A percentile compares a stretch with the other conserved stretches of the same genome.
Conservation (phyloP, 2,113 vertebrate species). For the Entomyzon cyanotis region DNA sequence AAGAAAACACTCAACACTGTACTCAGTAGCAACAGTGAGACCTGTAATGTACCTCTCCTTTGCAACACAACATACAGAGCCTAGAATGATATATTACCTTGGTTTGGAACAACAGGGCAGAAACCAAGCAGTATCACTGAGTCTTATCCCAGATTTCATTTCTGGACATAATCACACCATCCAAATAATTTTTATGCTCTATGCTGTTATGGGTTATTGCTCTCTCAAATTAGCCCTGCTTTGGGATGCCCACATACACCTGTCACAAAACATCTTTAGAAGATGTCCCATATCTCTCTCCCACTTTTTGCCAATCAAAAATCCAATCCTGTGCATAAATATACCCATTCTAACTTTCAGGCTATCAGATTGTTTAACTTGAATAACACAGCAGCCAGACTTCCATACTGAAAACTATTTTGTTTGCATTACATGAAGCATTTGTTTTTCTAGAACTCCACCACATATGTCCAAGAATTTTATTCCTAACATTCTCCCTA, state of each 20-base stretch:
- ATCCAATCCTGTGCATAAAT: neutral
- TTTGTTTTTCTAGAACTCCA: neutral
- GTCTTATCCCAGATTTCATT: neutral
- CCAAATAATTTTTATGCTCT: neutral
- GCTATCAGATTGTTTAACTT: neutral
- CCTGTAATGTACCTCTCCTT: neutral
- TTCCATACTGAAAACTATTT: neutral
- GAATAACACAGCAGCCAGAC: neutral
- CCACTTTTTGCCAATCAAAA: neutral
- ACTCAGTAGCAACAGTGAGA: accelerated
- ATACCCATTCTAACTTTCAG: neutral
- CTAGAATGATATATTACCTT: neutral
- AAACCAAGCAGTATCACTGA: neutral
- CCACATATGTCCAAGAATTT: neutral
- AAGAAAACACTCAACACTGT: neutral
- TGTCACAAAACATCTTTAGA: neutral
- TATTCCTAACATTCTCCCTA: neutral
- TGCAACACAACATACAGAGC: neutral
- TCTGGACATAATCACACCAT: neutral
- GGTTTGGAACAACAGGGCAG: neutral
- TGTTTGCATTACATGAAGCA: neutral
- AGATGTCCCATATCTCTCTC: neutral
- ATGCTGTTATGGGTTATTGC: neutral
- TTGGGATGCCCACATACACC: neutral
- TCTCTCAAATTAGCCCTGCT: neutral